A percentile compares a stretch with the other conserved stretches of the same genome.
phyloP scores from a whole-genome alignment of 30 jellyfish, hydroid and myxozoan genomes.

The Turritopsis dohrnii region DNA sequence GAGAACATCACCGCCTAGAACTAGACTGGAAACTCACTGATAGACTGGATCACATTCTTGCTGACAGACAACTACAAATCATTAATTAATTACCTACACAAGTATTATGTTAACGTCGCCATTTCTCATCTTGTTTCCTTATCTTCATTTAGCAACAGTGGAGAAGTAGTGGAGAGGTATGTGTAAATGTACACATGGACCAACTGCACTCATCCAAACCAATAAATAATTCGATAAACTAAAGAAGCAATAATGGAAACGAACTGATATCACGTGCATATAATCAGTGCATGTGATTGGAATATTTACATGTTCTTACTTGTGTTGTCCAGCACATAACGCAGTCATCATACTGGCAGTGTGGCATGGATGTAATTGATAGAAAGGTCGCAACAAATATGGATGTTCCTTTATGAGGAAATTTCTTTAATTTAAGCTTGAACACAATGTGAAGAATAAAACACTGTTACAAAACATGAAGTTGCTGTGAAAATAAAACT shows the following conservation, averaged over 20 bases:
- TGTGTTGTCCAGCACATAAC: background rate
- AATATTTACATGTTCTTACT: background rate
- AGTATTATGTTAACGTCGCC: too few species aligned
- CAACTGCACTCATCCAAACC: conserved; percentile 83
- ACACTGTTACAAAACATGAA: too few species aligned
- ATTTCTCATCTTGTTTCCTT: background rate
- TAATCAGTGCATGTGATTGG: too few species aligned
- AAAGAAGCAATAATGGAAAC: background rate
- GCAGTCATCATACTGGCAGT: conserved; percentile 55
- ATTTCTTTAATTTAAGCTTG: too few species aligned
- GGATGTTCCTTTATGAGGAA: conserved; percentile 69
- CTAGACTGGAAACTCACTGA: too few species aligned
- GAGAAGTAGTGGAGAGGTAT: conserved; percentile 35
- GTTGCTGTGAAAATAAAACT: too few species aligned
- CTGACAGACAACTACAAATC: too few species aligned
- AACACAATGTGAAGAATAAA: too few species aligned
- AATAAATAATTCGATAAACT: conserved; percentile 28
- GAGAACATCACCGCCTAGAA: too few species aligned
- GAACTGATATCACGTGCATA: too few species aligned
- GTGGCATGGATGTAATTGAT: conserved; percentile 69
- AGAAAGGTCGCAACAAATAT: conserved; percentile 45
- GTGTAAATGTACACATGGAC: conserved; percentile 62
- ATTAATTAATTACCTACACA: too few species aligned
- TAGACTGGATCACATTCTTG: too few species aligned
- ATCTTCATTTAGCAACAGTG: background rate